Percentiles rank a stretch among this genome's conserved stretches.
Conservation (phyloP, 2,888 invertebrate genomes). For the Eueremaeus valkanovi region DNA sequence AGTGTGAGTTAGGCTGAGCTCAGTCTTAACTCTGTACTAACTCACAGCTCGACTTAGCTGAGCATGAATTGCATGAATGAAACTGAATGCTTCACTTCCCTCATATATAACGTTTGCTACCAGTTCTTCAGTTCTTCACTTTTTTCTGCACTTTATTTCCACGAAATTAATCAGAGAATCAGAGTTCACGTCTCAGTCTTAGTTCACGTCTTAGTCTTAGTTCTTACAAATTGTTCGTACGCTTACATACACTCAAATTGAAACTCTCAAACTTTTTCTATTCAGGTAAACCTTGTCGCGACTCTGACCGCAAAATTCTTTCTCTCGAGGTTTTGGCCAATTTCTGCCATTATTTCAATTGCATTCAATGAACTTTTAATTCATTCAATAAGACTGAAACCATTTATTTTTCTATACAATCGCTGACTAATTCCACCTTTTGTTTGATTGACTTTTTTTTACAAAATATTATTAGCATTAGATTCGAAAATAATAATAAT, state of each 20-base stretch:
- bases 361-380: conserved; percentile 10
- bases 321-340: conserved; percentile 18
- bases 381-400: background rate
- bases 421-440: background rate
- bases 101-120: conserved; percentile 4
- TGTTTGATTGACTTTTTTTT: background rate
- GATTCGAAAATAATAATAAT: background rate
- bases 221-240: conserved; percentile 31
- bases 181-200: conserved; percentile 8
- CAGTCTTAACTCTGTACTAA: background rate
- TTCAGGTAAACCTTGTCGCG: background rate
- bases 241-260: background rate
- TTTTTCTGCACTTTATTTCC: conserved; percentile 31
- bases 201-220: conserved; percentile 31
- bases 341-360: conserved; percentile 8
- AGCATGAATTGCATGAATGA: conserved; percentile 30
- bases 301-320: conserved; percentile 24
- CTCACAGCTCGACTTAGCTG: conserved; percentile 19
- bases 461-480: background rate
- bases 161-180: conserved; percentile 34
- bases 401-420: too few relatives aligned
- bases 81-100: conserved; percentile 23
- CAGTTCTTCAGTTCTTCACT: conserved; percentile 28
- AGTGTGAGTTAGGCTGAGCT: background rate
- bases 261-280: background rate